A percentile compares a stretch with the other conserved stretches of the same genome.
phyloP scores from a whole-genome alignment of 2,888 invertebrate species.

The Tanypteryx hageni region DNA sequence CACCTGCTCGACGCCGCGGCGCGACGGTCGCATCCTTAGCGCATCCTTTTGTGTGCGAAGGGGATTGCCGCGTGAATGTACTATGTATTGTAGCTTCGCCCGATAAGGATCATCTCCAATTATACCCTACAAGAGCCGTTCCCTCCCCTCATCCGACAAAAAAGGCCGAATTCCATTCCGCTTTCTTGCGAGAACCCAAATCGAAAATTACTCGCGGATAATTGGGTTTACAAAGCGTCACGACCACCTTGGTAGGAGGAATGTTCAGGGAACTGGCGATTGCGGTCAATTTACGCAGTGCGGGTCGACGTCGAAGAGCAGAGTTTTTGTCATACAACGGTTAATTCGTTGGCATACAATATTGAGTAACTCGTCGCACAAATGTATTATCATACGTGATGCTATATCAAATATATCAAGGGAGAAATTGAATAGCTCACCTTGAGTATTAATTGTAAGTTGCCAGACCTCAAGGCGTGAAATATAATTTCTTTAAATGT shows the following conservation, averaged over 20 bases:
- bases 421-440: no score
- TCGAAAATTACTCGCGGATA: slow-evolving; percentile 13
- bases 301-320: no score
- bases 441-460: no score
- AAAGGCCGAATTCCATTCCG: neutral
- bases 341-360: no score
- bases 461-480: no score
- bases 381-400: no score
- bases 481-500: no score
- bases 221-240: slow-evolving; percentile 17
- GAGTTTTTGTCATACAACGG: no score
- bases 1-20: neutral
- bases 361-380: no score
- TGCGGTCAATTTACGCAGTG: slow-evolving; percentile 20
- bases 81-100: neutral
- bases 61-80: neutral
- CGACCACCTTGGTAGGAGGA: neutral
- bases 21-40: neutral
- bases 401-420: no score
- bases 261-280: neutral
- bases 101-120: slow-evolving; percentile 3
- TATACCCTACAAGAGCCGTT: neutral
- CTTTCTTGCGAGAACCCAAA: neutral
- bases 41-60: neutral
- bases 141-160: neutral